Conservation (phyloP, 2,888 invertebrate genomes). For the Papilio demoleus region DNA sequence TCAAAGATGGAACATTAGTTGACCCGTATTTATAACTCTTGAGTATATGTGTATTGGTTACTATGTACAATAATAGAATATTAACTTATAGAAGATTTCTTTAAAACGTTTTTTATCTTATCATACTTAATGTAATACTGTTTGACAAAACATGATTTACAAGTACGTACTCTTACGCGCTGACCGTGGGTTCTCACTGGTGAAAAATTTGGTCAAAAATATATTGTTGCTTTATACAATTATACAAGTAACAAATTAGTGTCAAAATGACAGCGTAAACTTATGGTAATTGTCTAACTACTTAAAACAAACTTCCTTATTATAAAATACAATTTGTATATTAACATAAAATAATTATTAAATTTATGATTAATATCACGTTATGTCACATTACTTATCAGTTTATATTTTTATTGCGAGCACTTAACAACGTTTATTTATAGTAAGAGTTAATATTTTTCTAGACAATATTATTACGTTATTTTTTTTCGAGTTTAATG, state of each 20-base stretch:
- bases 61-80: neutral
- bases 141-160: neutral
- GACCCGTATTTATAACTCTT: no score
- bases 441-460: conserved; percentile 37
- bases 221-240: neutral
- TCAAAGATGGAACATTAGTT: no score
- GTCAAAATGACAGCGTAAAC: neutral
- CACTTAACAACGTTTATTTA: conserved; percentile 44
- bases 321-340: conserved; percentile 25
- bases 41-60: no score
- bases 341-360: conserved; percentile 34
- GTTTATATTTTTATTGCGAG: conserved; percentile 43
- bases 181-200: neutral
- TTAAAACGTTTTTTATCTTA: neutral
- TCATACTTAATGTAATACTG: neutral
- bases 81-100: neutral
- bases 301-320: conserved; percentile 28
- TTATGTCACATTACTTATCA: conserved; percentile 46
- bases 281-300: neutral
- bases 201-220: neutral
- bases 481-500: conserved; percentile 36
- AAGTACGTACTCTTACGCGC: neutral
- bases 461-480: conserved; percentile 21
- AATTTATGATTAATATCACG: conserved; percentile 20
- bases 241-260: neutral